Base-by-base conservation (phyloP, 64 coral and sea anemone species). In the Dendrophyllia cribrosa region DNA sequence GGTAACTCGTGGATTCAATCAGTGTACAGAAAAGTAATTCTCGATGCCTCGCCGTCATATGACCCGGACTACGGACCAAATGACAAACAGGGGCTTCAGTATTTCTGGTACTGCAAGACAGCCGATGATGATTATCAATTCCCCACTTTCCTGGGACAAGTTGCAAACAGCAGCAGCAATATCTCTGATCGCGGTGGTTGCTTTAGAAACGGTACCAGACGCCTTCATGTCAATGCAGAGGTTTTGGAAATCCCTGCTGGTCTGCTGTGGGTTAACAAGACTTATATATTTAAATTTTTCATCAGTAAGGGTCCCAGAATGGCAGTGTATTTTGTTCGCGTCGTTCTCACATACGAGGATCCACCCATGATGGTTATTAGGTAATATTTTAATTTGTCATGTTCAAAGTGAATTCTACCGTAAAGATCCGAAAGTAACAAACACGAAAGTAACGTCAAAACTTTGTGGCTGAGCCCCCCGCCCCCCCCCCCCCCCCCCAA, bases 1-100 rank as follows among this genome's bases (percentile, higher is more conserved):
- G 94, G 94, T 14, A 88, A 83, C 60, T 66, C 48, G 9, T 92
- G 94, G 94, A 66, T n/a, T 46, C 94, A 95, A 75, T 76, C 89
- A 4, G 76, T 92, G 19, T 13, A 53, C 26, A 56, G 76, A 7
- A 65, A 92, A 66, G 80, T 81, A 49, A 70, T 83, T 5, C 77
- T 95, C 20, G 66, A 91, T 55, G 94, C 67, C 11, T 22, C 71
- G 4, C 4, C 80, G 14, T 95, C 94, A 4, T 78, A 88, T 46
- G 94, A 95, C 67, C 94, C 94, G 45, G 94, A 95, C 44, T 73
- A 66, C 11, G 58, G 58, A 7, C 8, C 20, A 6, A 14, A 82
- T 14, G 45, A 69, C 14, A 81, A 55, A 58, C 25, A 87, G 20
- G 50, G 69, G 44, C 55, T 95, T 43, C 10, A 66, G 9, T 88